Percentiles rank a stretch among this genome's conserved stretches.
phyloP scores from a whole-genome alignment of 2,888 invertebrate species.

The Strigamia transsilvanica region DNA sequence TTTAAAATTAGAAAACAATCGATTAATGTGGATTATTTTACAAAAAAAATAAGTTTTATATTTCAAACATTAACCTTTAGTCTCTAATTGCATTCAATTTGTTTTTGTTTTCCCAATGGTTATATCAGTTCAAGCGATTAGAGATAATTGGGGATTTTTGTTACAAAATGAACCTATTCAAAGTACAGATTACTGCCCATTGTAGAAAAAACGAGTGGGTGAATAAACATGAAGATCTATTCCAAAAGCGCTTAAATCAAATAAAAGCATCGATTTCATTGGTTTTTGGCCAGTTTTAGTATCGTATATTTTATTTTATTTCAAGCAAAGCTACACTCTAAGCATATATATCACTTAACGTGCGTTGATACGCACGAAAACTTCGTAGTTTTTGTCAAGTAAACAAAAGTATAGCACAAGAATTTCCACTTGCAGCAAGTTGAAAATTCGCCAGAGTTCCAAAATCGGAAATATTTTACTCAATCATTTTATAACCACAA shows the following conservation, averaged over 20 bases:
- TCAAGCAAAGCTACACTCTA: too few species aligned
- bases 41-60: neutral
- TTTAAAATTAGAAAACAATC: neutral
- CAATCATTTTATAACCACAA: too few species aligned
- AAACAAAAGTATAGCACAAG: too few species aligned
- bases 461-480: too few species aligned
- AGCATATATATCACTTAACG: too few species aligned
- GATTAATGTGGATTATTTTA: neutral
- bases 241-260: neutral
- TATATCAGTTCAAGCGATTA: neutral
- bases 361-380: too few species aligned
- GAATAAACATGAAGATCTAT: neutral
- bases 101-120: constrained; percentile 2
- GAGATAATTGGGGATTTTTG: neutral
- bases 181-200: too few species aligned
- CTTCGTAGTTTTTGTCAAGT: too few species aligned
- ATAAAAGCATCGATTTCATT: neutral
- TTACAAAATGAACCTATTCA: neutral
- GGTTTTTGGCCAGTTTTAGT: neutral
- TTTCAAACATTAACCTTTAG: neutral
- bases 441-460: too few species aligned
- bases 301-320: too few species aligned
- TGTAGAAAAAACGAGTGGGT: neutral
- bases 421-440: too few species aligned
- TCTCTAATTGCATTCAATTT: neutral